A percentile compares a stretch with the other conserved stretches of the same genome.
phyloP scores from a whole-genome alignment of 2,888 invertebrate genomes.

The Patella ulyssiponensis region DNA sequence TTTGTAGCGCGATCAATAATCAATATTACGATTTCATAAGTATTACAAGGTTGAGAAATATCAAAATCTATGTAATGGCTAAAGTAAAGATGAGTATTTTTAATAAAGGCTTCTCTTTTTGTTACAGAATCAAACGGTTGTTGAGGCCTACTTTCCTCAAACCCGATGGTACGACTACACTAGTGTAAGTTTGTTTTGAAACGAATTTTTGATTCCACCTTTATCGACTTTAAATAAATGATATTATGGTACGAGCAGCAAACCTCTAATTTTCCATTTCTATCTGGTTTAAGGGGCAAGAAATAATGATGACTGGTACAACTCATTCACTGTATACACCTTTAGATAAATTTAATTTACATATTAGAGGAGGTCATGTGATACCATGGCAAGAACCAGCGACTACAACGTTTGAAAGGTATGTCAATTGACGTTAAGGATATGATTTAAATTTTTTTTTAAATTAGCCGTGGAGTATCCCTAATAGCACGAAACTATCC shows the following conservation, averaged over 20 bases:
- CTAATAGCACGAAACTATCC: no score
- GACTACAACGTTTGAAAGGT: constrained; percentile 66
- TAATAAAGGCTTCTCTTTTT: neutral
- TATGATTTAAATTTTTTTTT: neutral
- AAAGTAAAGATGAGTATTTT: neutral
- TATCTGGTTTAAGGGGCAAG: constrained; percentile 24
- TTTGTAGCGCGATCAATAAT: no score
- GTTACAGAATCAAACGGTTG: constrained; percentile 47
- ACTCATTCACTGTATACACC: constrained; percentile 75
- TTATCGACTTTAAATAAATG: no score
- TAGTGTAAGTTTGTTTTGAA: constrained; percentile 44
- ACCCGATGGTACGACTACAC: constrained; percentile 68
- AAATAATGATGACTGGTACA: constrained; percentile 22
- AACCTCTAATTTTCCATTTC: neutral
- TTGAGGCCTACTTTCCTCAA: constrained; percentile 69
- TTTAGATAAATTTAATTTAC: constrained; percentile 77
- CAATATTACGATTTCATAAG: no score
- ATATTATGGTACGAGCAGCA: neutral
- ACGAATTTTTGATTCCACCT: neutral
- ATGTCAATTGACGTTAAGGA: neutral
- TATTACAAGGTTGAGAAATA: no score
- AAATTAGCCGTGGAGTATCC: no score
- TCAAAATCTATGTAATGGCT: no score
- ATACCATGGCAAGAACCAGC: constrained; percentile 80
- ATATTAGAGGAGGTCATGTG: constrained; percentile 80